Base-by-base conservation (phyloP, 2,888 invertebrate genomes). In the Protonemura montana region DNA sequence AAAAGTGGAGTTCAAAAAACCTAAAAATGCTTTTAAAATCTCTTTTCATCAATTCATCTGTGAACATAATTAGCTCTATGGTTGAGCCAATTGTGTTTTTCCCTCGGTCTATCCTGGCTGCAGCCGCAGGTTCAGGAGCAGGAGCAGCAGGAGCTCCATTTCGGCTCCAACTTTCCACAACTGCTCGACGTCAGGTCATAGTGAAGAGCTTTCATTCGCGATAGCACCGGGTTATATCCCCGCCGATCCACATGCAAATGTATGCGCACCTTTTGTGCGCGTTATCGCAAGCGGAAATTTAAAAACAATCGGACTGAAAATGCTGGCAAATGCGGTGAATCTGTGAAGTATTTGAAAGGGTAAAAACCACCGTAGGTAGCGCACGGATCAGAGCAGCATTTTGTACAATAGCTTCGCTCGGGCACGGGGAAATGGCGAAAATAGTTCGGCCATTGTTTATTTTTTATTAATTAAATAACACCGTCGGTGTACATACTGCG, bases 1-100 rank as follows among this genome's bases (percentile, higher is more conserved):
- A 76, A 29, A 76, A 76, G 84, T 84, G 76, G 28, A 59, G 28
- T 76, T 84, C 30, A 84, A 81, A 83, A 87, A 87, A 87, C 87
- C 85, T 76, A 76, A 85, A 86, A 87, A 87, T 85, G 86, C 85
- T 87, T 86, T 87, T 87, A 87, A 87, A 86, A 85, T 59, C 35
- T 85, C 42, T 82, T 87, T 87, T 87, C 82, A 87, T 77, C 76
- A 85, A 85, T 85, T 78, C 87, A 87, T 87, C 85, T 87, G 30
- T 85, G 85, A 81, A 87, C 85, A 85, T 85, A 87, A 87, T 87
- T 85, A 85, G 87, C 87, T 85, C 85, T 84, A 26, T 83, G 35
- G 21, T 41, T 35, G 2, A 41, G 42, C 35, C 41, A 41, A 83
- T 83, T 83, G 82, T 83, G 82, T 27, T 83, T 30, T 30, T 30